Evolutionary conservation across 2,113 vertebrate species (phyloP).

Genomic region (Dasyurus viverrinus): DNA sequence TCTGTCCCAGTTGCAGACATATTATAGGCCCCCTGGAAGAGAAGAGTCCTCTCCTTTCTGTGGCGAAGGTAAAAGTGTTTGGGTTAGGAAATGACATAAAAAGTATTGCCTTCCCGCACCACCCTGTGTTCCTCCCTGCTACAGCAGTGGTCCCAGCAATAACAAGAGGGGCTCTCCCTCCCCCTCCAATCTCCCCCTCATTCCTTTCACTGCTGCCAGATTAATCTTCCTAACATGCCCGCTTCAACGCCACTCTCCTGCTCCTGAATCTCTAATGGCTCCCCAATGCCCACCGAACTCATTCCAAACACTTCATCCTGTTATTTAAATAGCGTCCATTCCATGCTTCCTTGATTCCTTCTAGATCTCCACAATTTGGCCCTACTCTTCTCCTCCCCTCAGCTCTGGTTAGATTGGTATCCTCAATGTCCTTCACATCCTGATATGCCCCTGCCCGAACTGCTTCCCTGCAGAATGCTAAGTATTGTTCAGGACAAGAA

Average conservation of each 20-base stretch:
- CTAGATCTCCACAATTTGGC: neutral
- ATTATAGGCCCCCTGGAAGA: conserved; percentile 8
- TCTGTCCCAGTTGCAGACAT: conserved; percentile 55
- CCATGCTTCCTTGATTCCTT: neutral
- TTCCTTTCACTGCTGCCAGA: neutral
- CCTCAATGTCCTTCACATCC: neutral
- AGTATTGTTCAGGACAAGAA: neutral
- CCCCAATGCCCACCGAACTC: neutral
- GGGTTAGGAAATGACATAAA: neutral
- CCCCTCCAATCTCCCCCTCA: neutral
- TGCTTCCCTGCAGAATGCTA: neutral
- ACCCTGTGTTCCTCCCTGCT: neutral
- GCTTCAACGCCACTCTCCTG: neutral
- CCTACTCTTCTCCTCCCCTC: neutral
- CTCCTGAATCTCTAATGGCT: neutral
- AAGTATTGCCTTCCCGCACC: neutral
- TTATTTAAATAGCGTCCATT: neutral
- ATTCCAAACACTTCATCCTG: neutral
- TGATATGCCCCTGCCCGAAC: neutral
- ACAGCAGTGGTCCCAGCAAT: neutral
- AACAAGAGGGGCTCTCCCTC: neutral
- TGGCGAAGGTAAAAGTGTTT: neutral
- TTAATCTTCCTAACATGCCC: neutral
- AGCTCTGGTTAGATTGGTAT: neutral
- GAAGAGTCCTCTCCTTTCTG: neutral